phyloP scores from a whole-genome alignment of 2,113 vertebrate genomes.

The Fukomys damarensis region DNA sequence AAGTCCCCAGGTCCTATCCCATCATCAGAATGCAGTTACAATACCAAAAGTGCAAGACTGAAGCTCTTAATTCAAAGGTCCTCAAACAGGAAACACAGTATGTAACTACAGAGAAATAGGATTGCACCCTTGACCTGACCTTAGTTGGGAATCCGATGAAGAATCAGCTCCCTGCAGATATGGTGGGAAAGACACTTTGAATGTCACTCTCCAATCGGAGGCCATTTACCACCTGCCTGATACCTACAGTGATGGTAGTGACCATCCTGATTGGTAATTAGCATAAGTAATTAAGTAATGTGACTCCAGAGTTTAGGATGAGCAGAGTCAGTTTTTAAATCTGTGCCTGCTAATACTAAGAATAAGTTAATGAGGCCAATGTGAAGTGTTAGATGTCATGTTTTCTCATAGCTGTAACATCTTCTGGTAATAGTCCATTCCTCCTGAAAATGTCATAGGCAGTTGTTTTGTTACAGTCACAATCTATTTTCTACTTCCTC shows the following conservation, averaged over 20 bases:
- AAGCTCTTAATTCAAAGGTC: background rate
- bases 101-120: background rate
- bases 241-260: background rate
- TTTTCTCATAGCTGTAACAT: slow-evolving; percentile 37
- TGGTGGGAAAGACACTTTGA: rapidly evolving
- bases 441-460: slow-evolving; percentile 54
- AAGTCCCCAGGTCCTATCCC: background rate
- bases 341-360: slow-evolving; percentile 8
- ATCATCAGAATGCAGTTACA: background rate
- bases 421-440: slow-evolving; percentile 29
- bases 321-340: background rate
- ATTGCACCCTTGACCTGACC: background rate
- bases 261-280: background rate
- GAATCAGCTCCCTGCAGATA: background rate
- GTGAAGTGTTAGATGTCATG: background rate
- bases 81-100: background rate
- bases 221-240: background rate
- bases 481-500: slow-evolving; percentile 50
- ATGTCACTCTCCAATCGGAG: background rate
- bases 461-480: slow-evolving; percentile 56
- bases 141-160: background rate
- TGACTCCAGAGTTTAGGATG: slow-evolving; percentile 8
- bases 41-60: background rate
- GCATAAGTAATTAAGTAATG: background rate
- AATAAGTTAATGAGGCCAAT: slow-evolving; percentile 6